Evolutionary conservation across 2,797 vertebrate species (phyloP).

Genomic region (Sparidentex hasta): DNA sequence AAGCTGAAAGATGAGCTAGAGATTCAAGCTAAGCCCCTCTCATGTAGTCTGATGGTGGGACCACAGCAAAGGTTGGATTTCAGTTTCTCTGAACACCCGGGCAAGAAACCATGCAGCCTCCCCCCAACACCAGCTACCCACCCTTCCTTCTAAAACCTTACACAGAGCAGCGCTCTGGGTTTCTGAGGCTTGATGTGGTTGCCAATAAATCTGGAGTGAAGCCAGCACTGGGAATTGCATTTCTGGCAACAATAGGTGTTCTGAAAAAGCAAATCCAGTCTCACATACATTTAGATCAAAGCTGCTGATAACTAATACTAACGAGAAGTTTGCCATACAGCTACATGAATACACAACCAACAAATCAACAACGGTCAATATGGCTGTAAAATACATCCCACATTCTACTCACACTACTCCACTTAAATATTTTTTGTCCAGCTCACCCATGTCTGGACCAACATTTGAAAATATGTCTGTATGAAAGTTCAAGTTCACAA

Average conservation of each 20-base stretch:
- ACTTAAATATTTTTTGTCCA: no score
- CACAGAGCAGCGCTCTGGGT: background rate
- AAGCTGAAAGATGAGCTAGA: conserved; percentile 55
- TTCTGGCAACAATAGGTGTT: background rate
- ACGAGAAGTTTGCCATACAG: no score
- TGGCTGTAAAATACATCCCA: no score
- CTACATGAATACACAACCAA: no score
- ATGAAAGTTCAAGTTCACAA: no score
- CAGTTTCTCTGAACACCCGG: conserved; percentile 47
- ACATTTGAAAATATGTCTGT: no score
- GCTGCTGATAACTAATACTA: background rate
- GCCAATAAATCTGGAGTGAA: background rate
- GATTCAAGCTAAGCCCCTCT: conserved; percentile 34
- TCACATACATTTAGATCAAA: background rate
- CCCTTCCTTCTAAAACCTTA: conserved; percentile 13
- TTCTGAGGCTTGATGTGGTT: background rate
- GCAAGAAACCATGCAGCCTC: conserved; percentile 1
- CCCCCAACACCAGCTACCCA: background rate
- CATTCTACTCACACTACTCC: no score
- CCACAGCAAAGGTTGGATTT: conserved; percentile 57
- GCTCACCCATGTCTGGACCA: no score
- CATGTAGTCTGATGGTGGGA: conserved; percentile 34
- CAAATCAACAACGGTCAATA: no score
- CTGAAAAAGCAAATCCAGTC: background rate
- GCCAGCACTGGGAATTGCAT: background rate